Evolutionary conservation across 2,797 vertebrate genomes (phyloP), one percentile per base, ranked within the genome.

Genomic region (Epinephelus coioides): DNA sequence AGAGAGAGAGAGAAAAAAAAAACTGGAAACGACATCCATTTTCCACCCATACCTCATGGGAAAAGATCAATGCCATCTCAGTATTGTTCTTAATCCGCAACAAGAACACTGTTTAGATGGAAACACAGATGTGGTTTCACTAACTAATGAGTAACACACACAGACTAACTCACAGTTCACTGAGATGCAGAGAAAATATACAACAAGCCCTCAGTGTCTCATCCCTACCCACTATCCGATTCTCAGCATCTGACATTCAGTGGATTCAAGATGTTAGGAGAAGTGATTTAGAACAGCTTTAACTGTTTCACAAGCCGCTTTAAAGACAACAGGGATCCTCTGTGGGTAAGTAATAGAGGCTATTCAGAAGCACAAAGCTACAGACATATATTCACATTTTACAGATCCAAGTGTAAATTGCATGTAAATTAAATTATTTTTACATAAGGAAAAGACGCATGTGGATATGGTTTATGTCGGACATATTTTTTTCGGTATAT

Each of bases 261-360:
- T 56, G 74, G 73, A 38, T 81, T 85, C 69, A 69, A 67, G 34
- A 82, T 78, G 82, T 76, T 73, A 44, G 1, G 63, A 64, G 68
- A 68, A 38, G 68, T 60, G 79, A 87, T 88, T 80, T 43, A 69
- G 40, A 92, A 78, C 91, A 94, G 88, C 81, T 91, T 87, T 63
- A 67, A 55, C 44, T 59, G 73, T 79, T 88, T 80, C 63, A 70
- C 53, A 50, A 61, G 80, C 25, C 46, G 70, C 78, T 84, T 74
- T 63, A 81, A 67, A 79, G 69, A 50, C 18, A 0, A 10, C 50
- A 11, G 1, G 2, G 50, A 69, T 81, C 71, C 72, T 84, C 34
- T 64, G 86, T 67, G 78, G 64, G 30, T 43, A 44, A 40, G 25
- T 51, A 53, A 49, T 59, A 14, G 25, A 64, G 23, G 62, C 34